Evolutionary conservation across 2,888 invertebrate genomes (phyloP).

Genomic region (Mythimna lalbum): DNA sequence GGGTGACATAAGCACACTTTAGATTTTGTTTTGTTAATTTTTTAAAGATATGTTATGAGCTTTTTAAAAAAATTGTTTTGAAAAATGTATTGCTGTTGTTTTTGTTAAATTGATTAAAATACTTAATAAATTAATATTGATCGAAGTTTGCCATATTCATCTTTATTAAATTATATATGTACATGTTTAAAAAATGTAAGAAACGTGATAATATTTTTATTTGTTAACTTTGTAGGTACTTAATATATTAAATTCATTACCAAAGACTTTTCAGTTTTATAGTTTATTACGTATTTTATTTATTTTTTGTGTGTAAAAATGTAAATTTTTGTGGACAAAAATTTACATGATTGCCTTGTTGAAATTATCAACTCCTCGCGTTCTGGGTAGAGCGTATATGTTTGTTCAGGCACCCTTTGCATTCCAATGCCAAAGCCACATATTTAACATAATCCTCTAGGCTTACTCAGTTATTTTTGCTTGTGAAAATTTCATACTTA

Average conservation of each 20-base stretch:
- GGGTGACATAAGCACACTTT: background rate
- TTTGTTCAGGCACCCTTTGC: no score
- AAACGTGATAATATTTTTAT: constrained; percentile 20
- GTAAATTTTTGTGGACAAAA: no score
- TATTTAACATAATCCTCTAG: no score
- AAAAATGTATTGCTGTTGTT: background rate
- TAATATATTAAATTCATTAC: constrained; percentile 3
- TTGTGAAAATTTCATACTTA: no score
- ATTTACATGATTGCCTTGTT: no score
- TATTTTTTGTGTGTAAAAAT: background rate
- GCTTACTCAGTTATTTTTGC: no score
- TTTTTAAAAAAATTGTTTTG: background rate
- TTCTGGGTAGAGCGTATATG: no score
- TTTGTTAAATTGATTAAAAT: background rate
- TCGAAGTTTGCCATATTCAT: background rate
- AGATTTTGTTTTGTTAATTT: background rate
- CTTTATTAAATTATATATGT: background rate
- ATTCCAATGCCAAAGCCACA: no score
- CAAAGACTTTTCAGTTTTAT: constrained; percentile 1
- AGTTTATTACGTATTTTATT: background rate
- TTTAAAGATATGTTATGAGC: background rate
- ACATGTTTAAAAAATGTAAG: background rate
- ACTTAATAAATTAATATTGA: background rate
- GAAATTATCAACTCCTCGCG: no score
- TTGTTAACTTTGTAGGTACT: constrained; percentile 1